These are phyloP conservation scores for Nomada ruficornis DNA, from an alignment of 2,888 invertebrate genomes.

Conservation along the genomic window DNA sequence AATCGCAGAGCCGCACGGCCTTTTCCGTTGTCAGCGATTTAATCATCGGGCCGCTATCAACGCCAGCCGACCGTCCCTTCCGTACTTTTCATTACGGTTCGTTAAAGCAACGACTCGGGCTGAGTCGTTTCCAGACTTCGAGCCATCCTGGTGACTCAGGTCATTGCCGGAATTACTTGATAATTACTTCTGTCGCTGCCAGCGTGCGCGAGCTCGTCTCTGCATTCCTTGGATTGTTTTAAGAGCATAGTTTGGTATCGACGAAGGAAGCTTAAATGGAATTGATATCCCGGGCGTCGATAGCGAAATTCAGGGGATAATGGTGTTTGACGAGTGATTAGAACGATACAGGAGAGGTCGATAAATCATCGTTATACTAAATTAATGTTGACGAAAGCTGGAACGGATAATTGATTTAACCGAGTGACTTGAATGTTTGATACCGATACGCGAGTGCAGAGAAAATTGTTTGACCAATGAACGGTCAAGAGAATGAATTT, in stretches of 20 bases:
- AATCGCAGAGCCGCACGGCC: slow-evolving; percentile 21
- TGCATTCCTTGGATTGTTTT: slow-evolving; percentile 12
- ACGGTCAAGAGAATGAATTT: not conserved
- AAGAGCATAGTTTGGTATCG: not conserved
- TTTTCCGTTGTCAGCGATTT: slow-evolving; percentile 45
- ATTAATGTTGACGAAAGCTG: not conserved
- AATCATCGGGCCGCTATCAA: slow-evolving; percentile 49
- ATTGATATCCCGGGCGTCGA: not conserved
- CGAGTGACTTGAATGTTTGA: not conserved
- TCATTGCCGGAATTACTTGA: slow-evolving; percentile 63
- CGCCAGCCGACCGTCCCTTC: slow-evolving; percentile 34
- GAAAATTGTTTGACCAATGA: not conserved
- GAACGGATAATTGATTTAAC: not conserved
- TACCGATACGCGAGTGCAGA: not conserved
- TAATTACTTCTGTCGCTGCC: slow-evolving; percentile 58
- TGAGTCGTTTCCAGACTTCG: slow-evolving; percentile 43
- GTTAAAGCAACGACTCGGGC: slow-evolving; percentile 38
- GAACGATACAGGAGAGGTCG: no score
- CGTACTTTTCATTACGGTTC: slow-evolving; percentile 46
- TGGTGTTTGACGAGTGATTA: not conserved
- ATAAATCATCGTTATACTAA: not conserved
- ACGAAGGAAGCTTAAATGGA: not conserved
- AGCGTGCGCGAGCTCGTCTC: not conserved
- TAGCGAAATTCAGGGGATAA: not conserved
- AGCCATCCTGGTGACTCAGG: slow-evolving; percentile 55